These are phyloP conservation scores for Falco punctatus DNA, from an alignment of 2,113 vertebrate species.

Conservation along the genomic window DNA sequence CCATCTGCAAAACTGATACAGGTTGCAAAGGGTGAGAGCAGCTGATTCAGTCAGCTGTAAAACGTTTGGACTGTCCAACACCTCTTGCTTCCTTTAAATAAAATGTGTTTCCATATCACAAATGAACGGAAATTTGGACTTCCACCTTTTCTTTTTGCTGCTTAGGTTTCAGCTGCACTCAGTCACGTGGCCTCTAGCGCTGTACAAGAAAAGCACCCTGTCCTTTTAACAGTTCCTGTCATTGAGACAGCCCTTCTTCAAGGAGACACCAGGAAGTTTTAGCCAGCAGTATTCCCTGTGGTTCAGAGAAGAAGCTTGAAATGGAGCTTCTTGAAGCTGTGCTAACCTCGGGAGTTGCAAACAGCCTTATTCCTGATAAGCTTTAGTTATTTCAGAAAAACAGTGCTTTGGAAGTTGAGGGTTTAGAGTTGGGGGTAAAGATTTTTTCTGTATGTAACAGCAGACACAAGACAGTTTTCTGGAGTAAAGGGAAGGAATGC, in stretches of 20 bases:
- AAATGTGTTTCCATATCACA: neutral
- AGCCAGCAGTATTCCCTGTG: neutral
- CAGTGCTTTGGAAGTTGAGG: neutral
- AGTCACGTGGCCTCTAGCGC: neutral
- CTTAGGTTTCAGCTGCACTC: conserved; percentile 3
- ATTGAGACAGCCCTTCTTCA: neutral
- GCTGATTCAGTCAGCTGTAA: neutral
- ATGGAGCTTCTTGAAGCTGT: neutral
- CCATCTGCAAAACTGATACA: neutral
- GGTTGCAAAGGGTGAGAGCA: neutral
- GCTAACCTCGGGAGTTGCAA: neutral
- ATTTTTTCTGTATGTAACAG: neutral
- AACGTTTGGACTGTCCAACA: neutral
- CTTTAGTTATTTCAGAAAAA: neutral
- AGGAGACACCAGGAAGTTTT: neutral
- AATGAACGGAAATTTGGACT: neutral
- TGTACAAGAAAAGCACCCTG: neutral
- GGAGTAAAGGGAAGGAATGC: neutral
- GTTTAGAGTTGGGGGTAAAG: neutral
- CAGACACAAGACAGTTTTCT: neutral
- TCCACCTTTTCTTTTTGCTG: conserved; percentile 5
- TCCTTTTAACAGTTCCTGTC: neutral
- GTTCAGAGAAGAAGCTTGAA: neutral
- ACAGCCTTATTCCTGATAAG: neutral
- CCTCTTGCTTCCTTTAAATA: neutral